These are phyloP conservation scores for Zoroaster sp. DNA, from an alignment of 53 echinoderm and acorn worm species.

Conservation along the genomic window DNA sequence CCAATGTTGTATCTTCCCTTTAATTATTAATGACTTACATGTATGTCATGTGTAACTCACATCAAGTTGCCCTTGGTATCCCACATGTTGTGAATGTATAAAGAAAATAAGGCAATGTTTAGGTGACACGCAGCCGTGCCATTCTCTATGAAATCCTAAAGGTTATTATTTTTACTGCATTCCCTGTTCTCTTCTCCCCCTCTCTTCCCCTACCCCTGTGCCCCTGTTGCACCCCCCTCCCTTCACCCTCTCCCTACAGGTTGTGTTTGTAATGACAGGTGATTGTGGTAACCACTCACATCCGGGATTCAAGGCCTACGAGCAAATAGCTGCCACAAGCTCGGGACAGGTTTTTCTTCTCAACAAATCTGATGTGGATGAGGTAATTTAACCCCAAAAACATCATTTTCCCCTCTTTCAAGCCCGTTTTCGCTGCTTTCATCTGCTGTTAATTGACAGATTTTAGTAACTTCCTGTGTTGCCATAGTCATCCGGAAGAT, in stretches of 20 bases:
- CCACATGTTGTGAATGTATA: too few species aligned
- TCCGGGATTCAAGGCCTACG: slow-evolving; percentile 89
- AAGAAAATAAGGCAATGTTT: too few species aligned
- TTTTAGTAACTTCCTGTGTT: neutral
- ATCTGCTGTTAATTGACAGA: neutral
- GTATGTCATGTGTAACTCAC: too few species aligned
- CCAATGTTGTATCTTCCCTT: too few species aligned
- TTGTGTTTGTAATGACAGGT: slow-evolving; percentile 99
- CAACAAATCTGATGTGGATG: slow-evolving; percentile 98
- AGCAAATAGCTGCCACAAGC: slow-evolving; percentile 97
- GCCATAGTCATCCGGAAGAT: neutral
- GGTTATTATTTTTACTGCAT: too few species aligned
- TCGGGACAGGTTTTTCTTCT: slow-evolving; percentile 94
- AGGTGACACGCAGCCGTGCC: too few species aligned
- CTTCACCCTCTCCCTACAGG: slow-evolving; percentile 46
- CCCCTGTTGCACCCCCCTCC: neutral
- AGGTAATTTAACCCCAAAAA: slow-evolving; percentile 62
- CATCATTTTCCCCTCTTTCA: neutral
- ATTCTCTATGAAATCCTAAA: too few species aligned
- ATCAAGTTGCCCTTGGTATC: too few species aligned
- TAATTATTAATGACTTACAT: too few species aligned
- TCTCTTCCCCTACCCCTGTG: neutral
- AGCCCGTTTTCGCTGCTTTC: too few species aligned
- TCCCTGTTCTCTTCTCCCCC: neutral
- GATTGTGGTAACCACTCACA: slow-evolving; percentile 95